phyloP scores from a whole-genome alignment of 2,113 vertebrate genomes.

The Chloebia gouldiae region DNA sequence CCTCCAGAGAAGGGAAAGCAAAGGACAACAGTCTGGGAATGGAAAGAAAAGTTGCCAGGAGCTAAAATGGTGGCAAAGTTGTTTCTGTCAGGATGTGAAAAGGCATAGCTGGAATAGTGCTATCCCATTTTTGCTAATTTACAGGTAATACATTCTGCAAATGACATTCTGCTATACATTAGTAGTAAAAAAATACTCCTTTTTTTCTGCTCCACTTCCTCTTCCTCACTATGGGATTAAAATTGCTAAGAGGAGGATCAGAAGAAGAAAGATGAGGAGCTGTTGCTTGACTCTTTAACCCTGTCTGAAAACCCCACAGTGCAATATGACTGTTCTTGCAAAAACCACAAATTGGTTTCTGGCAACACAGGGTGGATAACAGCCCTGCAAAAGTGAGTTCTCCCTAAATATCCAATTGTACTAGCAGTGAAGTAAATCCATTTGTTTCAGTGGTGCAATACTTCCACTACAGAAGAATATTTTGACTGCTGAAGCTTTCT shows the following conservation, averaged over 20 bases:
- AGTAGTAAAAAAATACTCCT: background rate
- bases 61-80: background rate
- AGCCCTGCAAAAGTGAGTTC: background rate
- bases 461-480: background rate
- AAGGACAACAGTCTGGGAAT: background rate
- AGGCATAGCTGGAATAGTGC: background rate
- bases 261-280: conserved; percentile 26
- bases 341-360: background rate
- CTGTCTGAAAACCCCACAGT: background rate
- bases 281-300: conserved; percentile 11
- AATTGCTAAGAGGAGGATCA: background rate
- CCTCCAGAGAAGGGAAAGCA: background rate
- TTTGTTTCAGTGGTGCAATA: background rate
- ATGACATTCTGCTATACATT: background rate
- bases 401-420: background rate
- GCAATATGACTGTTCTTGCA: background rate
- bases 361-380: background rate
- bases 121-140: background rate
- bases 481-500: background rate
- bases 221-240: background rate
- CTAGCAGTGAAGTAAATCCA: background rate
- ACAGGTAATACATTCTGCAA: background rate
- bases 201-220: background rate
- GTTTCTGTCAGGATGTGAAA: background rate
- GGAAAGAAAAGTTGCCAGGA: background rate